Percentiles rank a stretch among this genome's conserved stretches.
Conservation (phyloP, 2,113 vertebrate species). For the Pseudorectes ferrugineus region DNA sequence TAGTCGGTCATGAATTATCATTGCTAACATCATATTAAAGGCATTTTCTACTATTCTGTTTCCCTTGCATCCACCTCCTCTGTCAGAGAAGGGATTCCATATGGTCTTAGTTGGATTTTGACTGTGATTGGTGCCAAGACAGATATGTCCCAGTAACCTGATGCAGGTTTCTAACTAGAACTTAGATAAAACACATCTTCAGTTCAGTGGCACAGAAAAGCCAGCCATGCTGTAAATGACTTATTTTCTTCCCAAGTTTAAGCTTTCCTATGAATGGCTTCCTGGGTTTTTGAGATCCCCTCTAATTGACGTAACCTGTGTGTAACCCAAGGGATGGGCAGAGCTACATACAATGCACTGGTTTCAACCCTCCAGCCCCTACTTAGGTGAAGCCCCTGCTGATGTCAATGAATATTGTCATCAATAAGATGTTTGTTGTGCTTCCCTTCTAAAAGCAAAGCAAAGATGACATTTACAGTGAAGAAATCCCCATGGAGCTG, state of each 20-base stretch:
- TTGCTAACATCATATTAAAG: background rate
- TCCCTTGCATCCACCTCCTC: background rate
- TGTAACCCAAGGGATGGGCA: background rate
- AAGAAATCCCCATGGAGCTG: background rate
- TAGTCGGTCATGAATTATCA: background rate
- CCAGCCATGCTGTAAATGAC: background rate
- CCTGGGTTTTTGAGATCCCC: background rate
- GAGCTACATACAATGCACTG: background rate
- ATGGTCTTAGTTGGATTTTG: background rate
- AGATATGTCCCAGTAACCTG: background rate
- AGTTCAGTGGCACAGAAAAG: background rate
- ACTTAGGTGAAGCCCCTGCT: background rate
- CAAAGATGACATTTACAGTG: constrained; percentile 15
- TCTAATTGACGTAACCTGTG: background rate
- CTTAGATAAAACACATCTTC: background rate
- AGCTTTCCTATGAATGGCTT: background rate
- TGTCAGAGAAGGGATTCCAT: background rate
- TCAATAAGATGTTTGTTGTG: background rate
- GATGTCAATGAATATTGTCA: background rate
- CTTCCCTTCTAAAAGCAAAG: constrained; percentile 2
- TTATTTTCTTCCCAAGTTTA: background rate
- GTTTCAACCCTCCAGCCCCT: background rate
- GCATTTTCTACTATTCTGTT: background rate
- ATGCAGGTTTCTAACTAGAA: background rate
- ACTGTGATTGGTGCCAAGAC: background rate